These are phyloP conservation scores for Monochamus saltuarius DNA, from an alignment of 1,140 invertebrate genomes.

Conservation along the genomic window DNA sequence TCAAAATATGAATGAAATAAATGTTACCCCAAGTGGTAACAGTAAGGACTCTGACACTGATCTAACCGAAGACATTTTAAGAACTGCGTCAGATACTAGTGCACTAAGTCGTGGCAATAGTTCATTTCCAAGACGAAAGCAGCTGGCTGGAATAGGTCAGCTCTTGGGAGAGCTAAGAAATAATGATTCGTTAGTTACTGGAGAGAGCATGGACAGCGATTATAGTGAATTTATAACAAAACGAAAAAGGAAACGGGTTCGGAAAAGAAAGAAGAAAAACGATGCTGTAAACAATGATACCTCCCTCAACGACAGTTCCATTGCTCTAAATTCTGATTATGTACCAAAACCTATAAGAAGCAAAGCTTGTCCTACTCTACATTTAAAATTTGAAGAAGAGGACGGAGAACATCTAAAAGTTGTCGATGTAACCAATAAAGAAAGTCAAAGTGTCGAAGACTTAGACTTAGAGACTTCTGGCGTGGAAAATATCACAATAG, in stretches of 20 bases:
- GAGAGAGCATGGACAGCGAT: constrained; percentile 1
- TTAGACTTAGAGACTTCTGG: background rate
- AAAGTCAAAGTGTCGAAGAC: background rate
- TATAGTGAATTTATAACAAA: constrained; percentile 8
- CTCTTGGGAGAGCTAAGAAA: constrained; percentile 9
- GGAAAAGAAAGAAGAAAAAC: constrained; percentile 14
- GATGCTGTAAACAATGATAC: background rate
- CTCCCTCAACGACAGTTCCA: background rate
- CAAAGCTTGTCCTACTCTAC: background rate
- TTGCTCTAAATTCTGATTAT: too few relatives aligned
- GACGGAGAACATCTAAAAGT: background rate
- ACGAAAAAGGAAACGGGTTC: constrained; percentile 9
- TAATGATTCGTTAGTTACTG: background rate
- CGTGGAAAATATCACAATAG: background rate
- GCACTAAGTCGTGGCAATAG: too few relatives aligned
- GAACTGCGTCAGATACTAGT: too few relatives aligned
- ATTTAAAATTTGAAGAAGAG: constrained; percentile 10
- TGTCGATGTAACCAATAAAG: background rate
- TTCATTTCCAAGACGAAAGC: background rate
- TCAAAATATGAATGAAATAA: too few relatives aligned
- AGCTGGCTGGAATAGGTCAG: background rate
- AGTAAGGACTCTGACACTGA: background rate
- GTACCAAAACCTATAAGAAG: constrained; percentile 6
- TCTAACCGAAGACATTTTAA: background rate
- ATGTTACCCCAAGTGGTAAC: too few relatives aligned